Evolutionary conservation across 2,888 invertebrate species (phyloP).

Genomic region (Dioctria linearis): DNA sequence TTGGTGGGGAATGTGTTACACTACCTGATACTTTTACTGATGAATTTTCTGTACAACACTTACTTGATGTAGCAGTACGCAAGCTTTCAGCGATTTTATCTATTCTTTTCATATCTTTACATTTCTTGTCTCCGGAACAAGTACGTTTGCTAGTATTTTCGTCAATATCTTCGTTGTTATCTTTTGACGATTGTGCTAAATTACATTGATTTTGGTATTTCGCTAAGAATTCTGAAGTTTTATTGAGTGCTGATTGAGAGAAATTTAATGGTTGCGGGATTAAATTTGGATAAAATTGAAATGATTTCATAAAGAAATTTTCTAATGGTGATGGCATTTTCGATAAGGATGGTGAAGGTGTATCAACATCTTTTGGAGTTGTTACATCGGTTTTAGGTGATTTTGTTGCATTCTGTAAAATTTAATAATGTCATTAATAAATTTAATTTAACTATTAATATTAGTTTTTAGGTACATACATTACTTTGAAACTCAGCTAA

Average conservation of each 20-base stretch:
- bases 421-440: constrained; percentile 4
- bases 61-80: constrained; percentile 62
- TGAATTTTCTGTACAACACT: constrained; percentile 50
- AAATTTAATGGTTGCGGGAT: constrained; percentile 70
- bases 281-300: constrained; percentile 70
- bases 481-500: constrained; percentile 83
- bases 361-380: constrained; percentile 49
- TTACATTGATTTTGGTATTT: constrained; percentile 70
- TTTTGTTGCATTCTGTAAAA: constrained; percentile 66
- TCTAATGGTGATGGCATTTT: constrained; percentile 68
- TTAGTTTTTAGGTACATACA: constrained; percentile 72
- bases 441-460: not conserved
- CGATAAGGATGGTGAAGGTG: constrained; percentile 17
- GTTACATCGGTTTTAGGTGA: constrained; percentile 58
- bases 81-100: constrained; percentile 71
- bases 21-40: constrained; percentile 54
- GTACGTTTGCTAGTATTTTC: constrained; percentile 59
- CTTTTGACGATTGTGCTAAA: constrained; percentile 59
- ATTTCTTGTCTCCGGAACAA: constrained; percentile 55
- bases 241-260: constrained; percentile 70
- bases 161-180: constrained; percentile 65
- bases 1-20: constrained; percentile 51
- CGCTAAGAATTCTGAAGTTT: constrained; percentile 68
- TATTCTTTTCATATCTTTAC: constrained; percentile 69
- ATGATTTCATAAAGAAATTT: constrained; percentile 69